phyloP scores from a whole-genome alignment of 2,113 vertebrate species.

The Cichladusa arquata region DNA sequence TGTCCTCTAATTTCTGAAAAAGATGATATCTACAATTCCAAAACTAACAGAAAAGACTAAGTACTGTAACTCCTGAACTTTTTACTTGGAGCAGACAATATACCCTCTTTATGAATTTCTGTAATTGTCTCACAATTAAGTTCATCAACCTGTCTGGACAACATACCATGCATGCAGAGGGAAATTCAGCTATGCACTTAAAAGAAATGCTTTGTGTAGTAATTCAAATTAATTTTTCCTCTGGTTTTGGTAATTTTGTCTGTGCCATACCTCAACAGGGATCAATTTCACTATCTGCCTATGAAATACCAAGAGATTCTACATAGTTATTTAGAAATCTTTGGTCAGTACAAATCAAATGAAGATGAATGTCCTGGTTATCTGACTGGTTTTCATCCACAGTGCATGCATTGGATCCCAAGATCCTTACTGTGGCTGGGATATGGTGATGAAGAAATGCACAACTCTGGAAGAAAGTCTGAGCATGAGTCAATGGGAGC shows the following conservation, averaged over 20 bases:
- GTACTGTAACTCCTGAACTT: background rate
- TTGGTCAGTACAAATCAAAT: background rate
- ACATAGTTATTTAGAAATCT: background rate
- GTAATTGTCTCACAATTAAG: background rate
- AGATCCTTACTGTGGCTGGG: conserved; percentile 98
- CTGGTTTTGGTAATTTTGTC: background rate
- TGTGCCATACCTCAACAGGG: background rate
- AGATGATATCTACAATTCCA: background rate
- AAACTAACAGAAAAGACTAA: background rate
- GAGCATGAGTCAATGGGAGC: conserved; percentile 96
- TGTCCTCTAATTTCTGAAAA: background rate
- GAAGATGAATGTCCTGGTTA: background rate
- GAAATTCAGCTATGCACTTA: background rate
- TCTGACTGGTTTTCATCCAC: conserved; percentile 38
- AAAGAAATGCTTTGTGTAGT: background rate
- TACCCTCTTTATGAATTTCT: background rate
- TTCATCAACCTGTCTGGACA: background rate
- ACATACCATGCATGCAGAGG: background rate
- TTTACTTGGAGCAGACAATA: background rate
- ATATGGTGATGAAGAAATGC: conserved; percentile 89
- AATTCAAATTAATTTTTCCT: background rate
- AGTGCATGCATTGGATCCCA: conserved; percentile 91
- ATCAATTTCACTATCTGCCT: background rate
- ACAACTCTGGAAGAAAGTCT: conserved; percentile 92
- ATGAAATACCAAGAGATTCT: background rate